Evolutionary conservation across 2,888 invertebrate genomes (phyloP).

Genomic region (Strigamia maritima): DNA sequence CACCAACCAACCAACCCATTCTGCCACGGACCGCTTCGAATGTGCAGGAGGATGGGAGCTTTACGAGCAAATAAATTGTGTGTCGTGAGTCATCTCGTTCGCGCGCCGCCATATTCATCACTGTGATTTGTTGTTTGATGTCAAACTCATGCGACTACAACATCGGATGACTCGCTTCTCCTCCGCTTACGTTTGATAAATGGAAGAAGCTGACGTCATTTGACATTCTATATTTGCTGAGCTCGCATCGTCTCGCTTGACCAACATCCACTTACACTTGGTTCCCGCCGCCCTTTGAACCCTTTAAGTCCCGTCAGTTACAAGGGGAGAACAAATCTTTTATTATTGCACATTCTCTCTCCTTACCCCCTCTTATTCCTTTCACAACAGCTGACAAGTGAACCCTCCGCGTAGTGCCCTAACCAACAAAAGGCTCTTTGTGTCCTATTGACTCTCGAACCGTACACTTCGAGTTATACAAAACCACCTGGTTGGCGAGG

Average conservation of each 20-base stretch:
- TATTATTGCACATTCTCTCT: constrained; percentile 11
- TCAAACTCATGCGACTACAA: constrained; percentile 11
- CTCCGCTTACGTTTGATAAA: not conserved
- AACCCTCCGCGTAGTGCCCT: not conserved
- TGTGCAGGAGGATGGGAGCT: not conserved
- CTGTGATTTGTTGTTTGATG: constrained; percentile 15
- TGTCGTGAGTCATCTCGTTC: constrained; percentile 32
- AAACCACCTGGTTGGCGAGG: constrained; percentile 11
- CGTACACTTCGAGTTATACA: not conserved
- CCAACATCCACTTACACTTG: constrained; percentile 21
- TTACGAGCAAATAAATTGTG: constrained; percentile 32
- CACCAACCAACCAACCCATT: not conserved
- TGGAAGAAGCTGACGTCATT: constrained; percentile 7
- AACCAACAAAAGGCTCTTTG: not conserved
- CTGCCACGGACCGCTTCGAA: constrained; percentile 19
- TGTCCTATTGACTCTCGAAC: constrained; percentile 19
- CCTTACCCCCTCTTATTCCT: not conserved
- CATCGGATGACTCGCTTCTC: constrained; percentile 13
- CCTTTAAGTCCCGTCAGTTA: constrained; percentile 7
- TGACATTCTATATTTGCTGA: constrained; percentile 31
- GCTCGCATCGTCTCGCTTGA: constrained; percentile 27
- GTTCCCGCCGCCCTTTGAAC: constrained; percentile 20
- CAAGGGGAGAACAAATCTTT: constrained; percentile 25
- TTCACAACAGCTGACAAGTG: constrained; percentile 24
- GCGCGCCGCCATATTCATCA: constrained; percentile 26